These are phyloP conservation scores for Dryobates pubescens DNA, from an alignment of 2,797 vertebrate species.

Conservation along the genomic window DNA sequence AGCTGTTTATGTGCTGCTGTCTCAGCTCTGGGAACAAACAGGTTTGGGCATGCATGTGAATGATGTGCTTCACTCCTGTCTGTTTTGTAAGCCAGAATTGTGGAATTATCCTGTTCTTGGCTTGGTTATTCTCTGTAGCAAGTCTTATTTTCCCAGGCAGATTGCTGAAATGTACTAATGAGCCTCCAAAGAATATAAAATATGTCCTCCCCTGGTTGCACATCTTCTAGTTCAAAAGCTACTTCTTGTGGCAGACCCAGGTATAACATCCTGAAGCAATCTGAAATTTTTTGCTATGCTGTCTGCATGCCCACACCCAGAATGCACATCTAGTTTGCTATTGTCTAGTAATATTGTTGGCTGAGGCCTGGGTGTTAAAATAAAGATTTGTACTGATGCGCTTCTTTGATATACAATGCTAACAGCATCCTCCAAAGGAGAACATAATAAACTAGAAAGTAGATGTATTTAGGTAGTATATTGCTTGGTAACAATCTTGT, in stretches of 20 bases:
- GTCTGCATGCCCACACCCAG: neutral
- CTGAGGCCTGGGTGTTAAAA: neutral
- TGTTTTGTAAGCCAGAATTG: neutral
- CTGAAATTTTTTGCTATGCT: neutral
- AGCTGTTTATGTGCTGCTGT: slow-evolving; percentile 34
- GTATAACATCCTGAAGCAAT: neutral
- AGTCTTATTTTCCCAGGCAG: slow-evolving; percentile 34
- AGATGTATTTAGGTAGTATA: accelerated
- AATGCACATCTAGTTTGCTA: neutral
- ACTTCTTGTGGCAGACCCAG: slow-evolving; percentile 29
- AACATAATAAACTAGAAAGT: neutral
- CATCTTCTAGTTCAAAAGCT: slow-evolving; percentile 31
- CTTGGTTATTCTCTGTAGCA: neutral
- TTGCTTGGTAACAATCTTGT: neutral
- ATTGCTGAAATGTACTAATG: slow-evolving; percentile 42
- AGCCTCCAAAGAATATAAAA: slow-evolving; percentile 17
- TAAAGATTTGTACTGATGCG: neutral
- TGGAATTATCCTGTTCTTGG: slow-evolving; percentile 19
- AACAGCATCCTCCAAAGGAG: neutral
- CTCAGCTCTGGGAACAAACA: slow-evolving; percentile 58
- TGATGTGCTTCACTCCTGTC: neutral
- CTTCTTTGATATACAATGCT: neutral
- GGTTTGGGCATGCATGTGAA: slow-evolving; percentile 16
- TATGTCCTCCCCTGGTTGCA: neutral
- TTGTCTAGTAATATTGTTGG: neutral